Conservation (phyloP, 2,113 vertebrate species). For the Xenopus borealis region DNA sequence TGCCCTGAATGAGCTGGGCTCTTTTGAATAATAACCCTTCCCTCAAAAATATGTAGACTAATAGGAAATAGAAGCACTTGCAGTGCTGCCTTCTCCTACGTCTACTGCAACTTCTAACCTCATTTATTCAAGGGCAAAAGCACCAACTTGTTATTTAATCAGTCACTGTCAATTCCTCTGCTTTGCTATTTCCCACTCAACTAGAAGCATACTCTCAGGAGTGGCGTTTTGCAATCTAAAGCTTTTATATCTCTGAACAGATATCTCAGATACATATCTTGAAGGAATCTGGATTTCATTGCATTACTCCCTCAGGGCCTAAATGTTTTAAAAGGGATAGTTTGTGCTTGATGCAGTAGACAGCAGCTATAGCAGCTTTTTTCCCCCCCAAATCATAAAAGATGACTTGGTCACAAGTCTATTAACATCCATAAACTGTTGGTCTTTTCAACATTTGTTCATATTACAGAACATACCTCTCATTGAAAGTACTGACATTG, state of each 20-base stretch:
- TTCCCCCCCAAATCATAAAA: neutral
- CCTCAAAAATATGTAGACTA: conserved; percentile 4
- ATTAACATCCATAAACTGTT: too few species aligned
- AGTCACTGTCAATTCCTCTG: conserved; percentile 3
- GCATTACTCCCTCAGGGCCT: conserved; percentile 26
- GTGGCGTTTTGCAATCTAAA: conserved; percentile 41
- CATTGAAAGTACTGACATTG: too few species aligned
- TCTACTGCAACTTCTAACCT: conserved; percentile 19
- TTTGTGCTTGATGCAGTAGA: conserved; percentile 3
- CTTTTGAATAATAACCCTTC: conserved; percentile 11
- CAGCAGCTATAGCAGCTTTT: conserved; percentile 16
- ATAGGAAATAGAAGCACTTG: neutral
- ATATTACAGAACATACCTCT: too few species aligned
- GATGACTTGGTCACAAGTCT: neutral
- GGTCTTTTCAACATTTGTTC: too few species aligned
- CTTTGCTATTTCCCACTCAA: conserved; percentile 1
- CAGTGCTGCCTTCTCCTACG: conserved; percentile 5
- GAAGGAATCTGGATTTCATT: conserved; percentile 5
- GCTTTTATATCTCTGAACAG: conserved; percentile 35
- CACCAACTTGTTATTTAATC: neutral
- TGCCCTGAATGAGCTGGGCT: conserved; percentile 43
- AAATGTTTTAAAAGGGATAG: conserved; percentile 34
- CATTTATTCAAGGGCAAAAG: conserved; percentile 14
- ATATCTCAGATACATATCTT: conserved; percentile 18
- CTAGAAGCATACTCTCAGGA: conserved; percentile 22